A percentile compares a stretch with the other conserved stretches of the same genome.
phyloP scores from a whole-genome alignment of 2,888 invertebrate species.

The Hipparchia sbordonii region DNA sequence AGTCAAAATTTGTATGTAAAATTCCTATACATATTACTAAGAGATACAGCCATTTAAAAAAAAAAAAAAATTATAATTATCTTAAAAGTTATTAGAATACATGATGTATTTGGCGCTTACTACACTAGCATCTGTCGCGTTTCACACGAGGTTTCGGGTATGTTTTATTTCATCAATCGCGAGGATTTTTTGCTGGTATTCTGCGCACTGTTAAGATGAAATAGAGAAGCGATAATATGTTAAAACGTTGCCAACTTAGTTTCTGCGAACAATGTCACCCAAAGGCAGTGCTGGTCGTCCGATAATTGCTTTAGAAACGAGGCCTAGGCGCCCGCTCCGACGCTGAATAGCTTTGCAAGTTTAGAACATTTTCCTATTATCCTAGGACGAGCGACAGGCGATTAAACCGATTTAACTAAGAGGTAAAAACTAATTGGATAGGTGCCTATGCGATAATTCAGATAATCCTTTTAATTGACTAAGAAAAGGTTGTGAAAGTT shows the following conservation, averaged over 20 bases:
- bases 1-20: too few species aligned
- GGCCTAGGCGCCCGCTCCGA: constrained; percentile 8
- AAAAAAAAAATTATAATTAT: too few species aligned
- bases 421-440: background rate
- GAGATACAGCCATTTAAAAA: too few species aligned
- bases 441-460: background rate
- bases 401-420: background rate
- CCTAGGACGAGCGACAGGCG: background rate
- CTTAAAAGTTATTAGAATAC: too few species aligned
- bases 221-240: background rate
- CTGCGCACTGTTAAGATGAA: background rate
- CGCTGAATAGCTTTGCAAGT: constrained; percentile 16
- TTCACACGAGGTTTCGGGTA: too few species aligned
- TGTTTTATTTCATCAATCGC: too few species aligned
- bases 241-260: constrained; percentile 14
- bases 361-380: constrained; percentile 11
- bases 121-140: too few species aligned
- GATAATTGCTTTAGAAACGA: constrained; percentile 19
- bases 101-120: too few species aligned
- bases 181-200: too few species aligned
- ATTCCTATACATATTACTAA: too few species aligned
- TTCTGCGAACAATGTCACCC: constrained; percentile 14
- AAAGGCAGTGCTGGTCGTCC: constrained; percentile 5
- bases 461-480: too few species aligned
- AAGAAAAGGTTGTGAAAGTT: too few species aligned